Evolutionary conservation across 2,888 invertebrate species (phyloP), one percentile per base, ranked within the genome.

Genomic region (Temnothorax rugatulus): DNA sequence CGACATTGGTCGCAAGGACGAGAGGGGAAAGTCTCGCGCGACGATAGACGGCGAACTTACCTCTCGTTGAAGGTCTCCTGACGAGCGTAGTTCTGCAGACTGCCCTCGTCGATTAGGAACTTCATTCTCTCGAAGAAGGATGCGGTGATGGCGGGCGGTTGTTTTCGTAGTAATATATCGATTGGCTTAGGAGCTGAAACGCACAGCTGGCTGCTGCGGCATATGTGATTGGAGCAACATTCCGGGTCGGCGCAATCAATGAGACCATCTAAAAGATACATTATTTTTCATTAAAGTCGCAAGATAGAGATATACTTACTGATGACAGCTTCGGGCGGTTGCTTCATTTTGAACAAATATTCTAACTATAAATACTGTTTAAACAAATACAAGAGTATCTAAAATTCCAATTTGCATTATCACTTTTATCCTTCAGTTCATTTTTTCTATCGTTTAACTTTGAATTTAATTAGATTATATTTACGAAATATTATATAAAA

Each of bases 81-180:
- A 91, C 98, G 97, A 13, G 99, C 99, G 95, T 99, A 99, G 95
- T 98, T 99, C 95, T 99, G 99, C 76, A 99, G 97, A 95, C 99
- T 99, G 94, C 99, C 99, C 95, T 99, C 99, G 95, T 99, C 99
- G 90, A 99, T 99, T 89, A 99, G 96, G 96, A 99, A 99, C 94
- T 98, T 98, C 98, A 99, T 99, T 93, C 99, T 97, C 95, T 99
- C 99, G 94, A 99, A 99, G 96, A 99, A 99, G 1, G 99, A 99
- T 0, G 99, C 99, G 0, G 99, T 99, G 92, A 99, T 98, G 38
- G 98, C 98, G 3, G 99, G 99, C 0, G 99, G 99, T 94, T 99
- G 99, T 95, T 99, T 99, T 83, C 99, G 96, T 68, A 99, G 96
- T 21, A 99, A 96, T 88, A 99, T 99, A 95, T 99, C 99, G 86